Evolutionary conservation across 2,888 invertebrate species (phyloP).

Genomic region (Dendrolimus pini): DNA sequence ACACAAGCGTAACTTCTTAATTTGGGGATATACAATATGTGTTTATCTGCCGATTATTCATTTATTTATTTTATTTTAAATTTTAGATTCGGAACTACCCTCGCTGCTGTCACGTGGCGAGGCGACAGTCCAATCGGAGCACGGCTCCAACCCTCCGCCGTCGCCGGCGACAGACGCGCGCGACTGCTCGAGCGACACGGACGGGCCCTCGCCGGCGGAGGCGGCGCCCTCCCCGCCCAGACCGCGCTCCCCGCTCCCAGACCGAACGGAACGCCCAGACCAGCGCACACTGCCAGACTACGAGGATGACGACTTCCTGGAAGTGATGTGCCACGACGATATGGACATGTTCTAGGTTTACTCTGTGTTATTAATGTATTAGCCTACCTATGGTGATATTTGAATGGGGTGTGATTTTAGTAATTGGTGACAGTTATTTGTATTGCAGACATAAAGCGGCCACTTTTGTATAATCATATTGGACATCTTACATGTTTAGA

Average conservation of each 20-base stretch:
- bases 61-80: background rate
- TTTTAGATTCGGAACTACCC: constrained; percentile 76
- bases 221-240: constrained; percentile 20
- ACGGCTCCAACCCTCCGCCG: constrained; percentile 85
- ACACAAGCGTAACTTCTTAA: too few species aligned
- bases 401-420: too few species aligned
- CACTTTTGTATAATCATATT: too few species aligned
- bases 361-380: too few species aligned
- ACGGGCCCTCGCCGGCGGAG: constrained; percentile 50
- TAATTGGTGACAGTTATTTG: too few species aligned
- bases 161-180: constrained; percentile 87
- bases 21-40: too few species aligned
- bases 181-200: constrained; percentile 81
- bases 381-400: too few species aligned
- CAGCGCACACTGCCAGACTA: constrained; percentile 43
- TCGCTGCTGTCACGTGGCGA: constrained; percentile 80
- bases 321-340: constrained; percentile 81
- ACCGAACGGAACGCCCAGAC: constrained; percentile 37
- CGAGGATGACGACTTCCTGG: constrained; percentile 84
- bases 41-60: too few species aligned
- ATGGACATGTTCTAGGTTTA: constrained; percentile 81
- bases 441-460: too few species aligned
- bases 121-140: constrained; percentile 71
- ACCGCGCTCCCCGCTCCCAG: constrained; percentile 33
- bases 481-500: too few species aligned